Evolutionary conservation across 2,113 vertebrate species (phyloP), one percentile per base, ranked within the genome.

Genomic region (Laticauda laticaudata): DNA sequence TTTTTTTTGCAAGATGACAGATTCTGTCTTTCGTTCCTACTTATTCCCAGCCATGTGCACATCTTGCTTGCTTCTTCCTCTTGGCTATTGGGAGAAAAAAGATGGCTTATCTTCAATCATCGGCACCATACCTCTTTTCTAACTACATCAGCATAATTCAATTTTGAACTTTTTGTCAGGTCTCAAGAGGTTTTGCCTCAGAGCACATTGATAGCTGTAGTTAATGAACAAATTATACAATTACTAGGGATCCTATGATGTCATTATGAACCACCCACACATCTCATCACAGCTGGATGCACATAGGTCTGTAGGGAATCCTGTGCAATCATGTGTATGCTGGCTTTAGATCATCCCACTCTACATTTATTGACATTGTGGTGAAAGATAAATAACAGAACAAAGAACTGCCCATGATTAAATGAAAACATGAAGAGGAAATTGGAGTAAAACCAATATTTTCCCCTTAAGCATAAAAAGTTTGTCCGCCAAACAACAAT

Each of bases 361-460:
- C 75, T 54, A 26, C 48, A 87, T 61, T 93, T 57, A 92, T 93
- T 75, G 45, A 69, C 85, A 48, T 75, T 55, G 23, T 39, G 26
- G 8, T 90, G 57, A 64, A 86, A 91, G 91, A 55, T 45, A 95
- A 94, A 87, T 55, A 45, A 88, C 93, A 94, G 57, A 29, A 93
- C 48, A 88, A 56, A 81, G 34, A 85, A 56, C 48, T 81, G 34
- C 15, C 61, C 20, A 20, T 75, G 34, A 45, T 89, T 92, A 56
- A 69, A 45, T 56, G 92, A 94, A 94, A 95, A 55, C 91, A 87
- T 94, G 93, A 90, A 96, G 92, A 94, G 29, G 89, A 93, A 90
- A 48, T 15, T 56, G 34, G 54, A 91, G 91, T 91, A 92, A 95
- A 96, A 94, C 61, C 57, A 87, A 85, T 69, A 89, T 45, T 88